A percentile compares a stretch with the other conserved stretches of the same genome.
Conservation (phyloP, 1,140 invertebrate genomes). For the Acromyrmex echinatior region DNA sequence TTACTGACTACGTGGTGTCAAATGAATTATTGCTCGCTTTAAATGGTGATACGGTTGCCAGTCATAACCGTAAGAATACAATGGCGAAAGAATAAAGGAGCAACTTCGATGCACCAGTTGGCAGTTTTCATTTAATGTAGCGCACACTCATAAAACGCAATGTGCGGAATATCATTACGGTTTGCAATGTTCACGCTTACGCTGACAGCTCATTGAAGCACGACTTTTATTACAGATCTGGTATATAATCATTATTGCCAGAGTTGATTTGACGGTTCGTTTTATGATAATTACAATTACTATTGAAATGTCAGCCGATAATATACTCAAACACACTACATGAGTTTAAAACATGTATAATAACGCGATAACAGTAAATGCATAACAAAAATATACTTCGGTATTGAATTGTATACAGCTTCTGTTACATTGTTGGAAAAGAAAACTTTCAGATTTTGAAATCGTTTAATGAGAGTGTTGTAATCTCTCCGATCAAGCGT, state of each 20-base stretch:
- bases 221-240: constrained; percentile 35
- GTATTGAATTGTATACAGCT: no score
- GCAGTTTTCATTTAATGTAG: constrained; percentile 45
- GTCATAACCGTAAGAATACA: constrained; percentile 19
- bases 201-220: constrained; percentile 43
- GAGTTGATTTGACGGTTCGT: constrained; percentile 30
- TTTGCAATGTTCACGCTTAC: not conserved
- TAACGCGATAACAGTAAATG: no score
- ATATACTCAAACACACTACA: not conserved
- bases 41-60: not conserved
- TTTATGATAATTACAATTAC: constrained; percentile 43
- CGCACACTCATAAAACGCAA: constrained; percentile 41
- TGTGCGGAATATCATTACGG: constrained; percentile 41
- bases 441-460: constrained; percentile 37
- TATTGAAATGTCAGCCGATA: constrained; percentile 17
- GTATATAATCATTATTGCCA: constrained; percentile 1
- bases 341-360: not conserved
- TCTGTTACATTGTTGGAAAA: not conserved
- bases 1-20: not conserved
- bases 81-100: not conserved
- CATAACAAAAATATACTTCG: no score
- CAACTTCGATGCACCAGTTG: not conserved
- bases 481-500: constrained; percentile 20
- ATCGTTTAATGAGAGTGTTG: not conserved
- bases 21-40: constrained; percentile 25